Percentiles rank a stretch among this genome's conserved stretches.
phyloP scores from a whole-genome alignment of 2,797 vertebrate species.

The Corythornis leucogaster region DNA sequence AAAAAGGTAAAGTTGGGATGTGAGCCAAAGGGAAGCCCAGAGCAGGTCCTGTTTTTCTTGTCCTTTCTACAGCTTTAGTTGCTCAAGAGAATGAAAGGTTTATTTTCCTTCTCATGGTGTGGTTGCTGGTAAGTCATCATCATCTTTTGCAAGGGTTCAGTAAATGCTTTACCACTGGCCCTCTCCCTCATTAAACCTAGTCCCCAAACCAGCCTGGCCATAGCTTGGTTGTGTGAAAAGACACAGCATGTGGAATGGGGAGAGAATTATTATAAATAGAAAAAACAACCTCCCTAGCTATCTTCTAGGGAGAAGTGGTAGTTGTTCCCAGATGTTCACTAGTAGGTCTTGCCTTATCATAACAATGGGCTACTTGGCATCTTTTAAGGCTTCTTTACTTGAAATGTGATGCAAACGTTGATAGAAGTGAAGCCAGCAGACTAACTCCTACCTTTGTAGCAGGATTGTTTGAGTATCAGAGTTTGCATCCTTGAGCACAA shows the following conservation, averaged over 20 bases:
- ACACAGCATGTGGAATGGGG: not conserved
- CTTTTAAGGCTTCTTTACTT: not conserved
- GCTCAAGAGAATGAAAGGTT: not conserved
- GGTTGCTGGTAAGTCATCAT: not conserved
- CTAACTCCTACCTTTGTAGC: not conserved
- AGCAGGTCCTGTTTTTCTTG: not conserved
- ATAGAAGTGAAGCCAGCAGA: not conserved
- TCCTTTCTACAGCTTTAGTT: not conserved
- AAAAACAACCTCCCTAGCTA: not conserved
- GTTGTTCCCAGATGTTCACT: not conserved
- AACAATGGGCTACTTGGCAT: not conserved
- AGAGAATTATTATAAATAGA: not conserved
- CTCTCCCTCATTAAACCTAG: not conserved
- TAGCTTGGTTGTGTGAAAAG: not conserved
- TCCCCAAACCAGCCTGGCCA: not conserved
- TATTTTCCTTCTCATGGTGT: not conserved
- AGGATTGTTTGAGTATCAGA: accelerated
- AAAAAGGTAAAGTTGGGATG: not conserved
- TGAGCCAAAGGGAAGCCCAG: not conserved
- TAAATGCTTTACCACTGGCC: not conserved
- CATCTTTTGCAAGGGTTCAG: not conserved
- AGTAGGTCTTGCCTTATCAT: not conserved
- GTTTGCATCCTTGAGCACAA: not conserved
- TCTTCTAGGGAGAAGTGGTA: not conserved
- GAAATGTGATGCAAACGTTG: not conserved